Evolutionary conservation across 1,140 invertebrate genomes (phyloP), one percentile per base, ranked within the genome.

Genomic region (Aricia agestis): DNA sequence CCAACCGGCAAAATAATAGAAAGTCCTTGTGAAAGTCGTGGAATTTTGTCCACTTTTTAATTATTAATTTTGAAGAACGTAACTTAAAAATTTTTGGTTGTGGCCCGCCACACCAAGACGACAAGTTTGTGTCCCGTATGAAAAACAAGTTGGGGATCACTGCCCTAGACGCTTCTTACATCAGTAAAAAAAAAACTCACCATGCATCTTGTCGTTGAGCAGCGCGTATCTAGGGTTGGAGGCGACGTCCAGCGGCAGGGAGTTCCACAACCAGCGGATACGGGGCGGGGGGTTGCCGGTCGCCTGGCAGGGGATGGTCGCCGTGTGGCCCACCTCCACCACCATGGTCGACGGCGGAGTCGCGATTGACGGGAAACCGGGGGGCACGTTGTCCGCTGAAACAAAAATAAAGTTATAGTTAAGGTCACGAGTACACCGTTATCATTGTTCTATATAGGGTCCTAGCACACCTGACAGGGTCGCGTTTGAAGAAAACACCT

Each of bases 241-340:
- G 66, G 93, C 94, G 78, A 97, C 94, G 85, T 98, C 96, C 70
- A 99, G 94, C 41, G 98, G 98, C 79, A 98, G 92, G 84, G 95
- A 95, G 92, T 99, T 97, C 83, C 97, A 96, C 68, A 99, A 94
- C 98, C 98, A 99, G 67, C 95, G 95, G 74, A 99, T 97, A 81
- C 93, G 95, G 1, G 98, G 97, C 9, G 95, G 84, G 4, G 98
- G 98, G 80, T 94, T 96, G 45, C 98, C 98, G 18, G 94, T 94
- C 15, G 97, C 98, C 69, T 95, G 93, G 91, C 98, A 99, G 17
- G 95, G 94, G 71, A 99, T 94, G 6, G 97, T 93, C 0, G 98
- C 96, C 25, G 95, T 97, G 88, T 97, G 96, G n/a, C 97, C 98
- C 78, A 97, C 97, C 92, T 99, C 98, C 41, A 99, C 98, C 65